A percentile compares a stretch with the other conserved stretches of the same genome.
Evolutionary conservation across 2,113 vertebrate genomes (phyloP).

Genomic region (Choloepus hoffmanni): DNA sequence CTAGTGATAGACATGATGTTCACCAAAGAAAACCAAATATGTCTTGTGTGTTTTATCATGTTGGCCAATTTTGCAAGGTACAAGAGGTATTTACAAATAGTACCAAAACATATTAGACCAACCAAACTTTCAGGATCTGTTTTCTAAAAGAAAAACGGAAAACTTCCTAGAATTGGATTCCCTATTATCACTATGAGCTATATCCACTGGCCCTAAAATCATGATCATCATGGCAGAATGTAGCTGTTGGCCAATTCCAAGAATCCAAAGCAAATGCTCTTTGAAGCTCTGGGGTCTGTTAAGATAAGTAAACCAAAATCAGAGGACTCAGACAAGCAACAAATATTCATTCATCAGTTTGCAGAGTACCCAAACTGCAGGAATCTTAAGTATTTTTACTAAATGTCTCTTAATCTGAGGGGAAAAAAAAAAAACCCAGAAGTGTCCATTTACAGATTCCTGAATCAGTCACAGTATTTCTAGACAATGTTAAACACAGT

Average conservation of each 20-base stretch:
- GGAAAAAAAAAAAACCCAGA: neutral
- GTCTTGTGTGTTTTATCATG: conserved; percentile 47
- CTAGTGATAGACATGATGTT: conserved; percentile 52
- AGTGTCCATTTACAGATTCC: neutral
- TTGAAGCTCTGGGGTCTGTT: neutral
- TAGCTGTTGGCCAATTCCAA: neutral
- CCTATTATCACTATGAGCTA: conserved; percentile 10
- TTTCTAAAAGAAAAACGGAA: conserved; percentile 47
- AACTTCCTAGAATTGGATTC: conserved; percentile 26
- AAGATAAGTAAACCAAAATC: neutral
- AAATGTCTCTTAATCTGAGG: conserved; percentile 41
- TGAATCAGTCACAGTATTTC: conserved; percentile 27
- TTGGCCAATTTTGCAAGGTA: conserved; percentile 26
- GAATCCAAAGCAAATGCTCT: neutral
- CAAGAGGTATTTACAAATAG: conserved; percentile 61
- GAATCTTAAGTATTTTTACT: neutral
- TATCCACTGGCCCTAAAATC: neutral
- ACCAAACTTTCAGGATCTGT: conserved; percentile 51
- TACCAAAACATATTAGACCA: conserved; percentile 52
- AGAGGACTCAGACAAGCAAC: conserved; percentile 2
- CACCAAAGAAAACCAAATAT: conserved; percentile 49
- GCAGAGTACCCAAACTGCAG: conserved; percentile 8
- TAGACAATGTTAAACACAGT: conserved; percentile 17
- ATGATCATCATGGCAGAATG: neutral
- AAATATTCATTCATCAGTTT: conserved; percentile 10